Evolutionary conservation across 1,140 invertebrate genomes (phyloP).

Genomic region (Cotesia vestalis): DNA sequence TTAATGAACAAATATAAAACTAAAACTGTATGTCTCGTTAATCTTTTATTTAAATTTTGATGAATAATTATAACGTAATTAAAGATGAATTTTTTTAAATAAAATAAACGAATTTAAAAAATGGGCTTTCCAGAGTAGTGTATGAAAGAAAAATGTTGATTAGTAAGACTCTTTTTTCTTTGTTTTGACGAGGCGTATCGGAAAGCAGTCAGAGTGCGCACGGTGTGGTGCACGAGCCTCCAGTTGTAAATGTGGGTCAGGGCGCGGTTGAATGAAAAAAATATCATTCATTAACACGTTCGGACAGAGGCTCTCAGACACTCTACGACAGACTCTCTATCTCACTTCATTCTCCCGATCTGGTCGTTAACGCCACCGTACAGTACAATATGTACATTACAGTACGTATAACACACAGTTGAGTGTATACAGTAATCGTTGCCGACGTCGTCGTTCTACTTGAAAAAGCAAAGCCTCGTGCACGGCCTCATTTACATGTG

Average conservation of each 20-base stretch:
- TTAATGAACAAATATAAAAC: no score
- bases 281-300: slow-evolving; percentile 64
- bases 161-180: slow-evolving; percentile 8
- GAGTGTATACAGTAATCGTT: neutral
- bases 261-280: slow-evolving; percentile 64
- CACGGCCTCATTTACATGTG: slow-evolving; percentile 41
- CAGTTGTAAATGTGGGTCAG: slow-evolving; percentile 59
- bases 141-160: neutral
- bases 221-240: slow-evolving; percentile 45
- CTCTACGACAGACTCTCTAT: slow-evolving; percentile 21
- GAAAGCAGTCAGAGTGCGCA: slow-evolving; percentile 43
- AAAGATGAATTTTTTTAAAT: neutral
- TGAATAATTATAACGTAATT: no score
- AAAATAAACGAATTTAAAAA: slow-evolving; percentile 6
- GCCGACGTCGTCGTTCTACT: slow-evolving; percentile 20
- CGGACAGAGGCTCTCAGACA: slow-evolving; percentile 50
- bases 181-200: slow-evolving; percentile 41
- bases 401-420: slow-evolving; percentile 1
- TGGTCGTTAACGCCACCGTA: neutral
- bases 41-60: no score
- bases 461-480: slow-evolving; percentile 30
- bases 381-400: no score
- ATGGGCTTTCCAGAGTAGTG: neutral
- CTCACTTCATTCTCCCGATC: slow-evolving; percentile 10
- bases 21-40: no score